Evolutionary conservation across 2,797 vertebrate genomes (phyloP), one percentile per base, ranked within the genome.

Genomic region (Heterohyrax brucei): DNA sequence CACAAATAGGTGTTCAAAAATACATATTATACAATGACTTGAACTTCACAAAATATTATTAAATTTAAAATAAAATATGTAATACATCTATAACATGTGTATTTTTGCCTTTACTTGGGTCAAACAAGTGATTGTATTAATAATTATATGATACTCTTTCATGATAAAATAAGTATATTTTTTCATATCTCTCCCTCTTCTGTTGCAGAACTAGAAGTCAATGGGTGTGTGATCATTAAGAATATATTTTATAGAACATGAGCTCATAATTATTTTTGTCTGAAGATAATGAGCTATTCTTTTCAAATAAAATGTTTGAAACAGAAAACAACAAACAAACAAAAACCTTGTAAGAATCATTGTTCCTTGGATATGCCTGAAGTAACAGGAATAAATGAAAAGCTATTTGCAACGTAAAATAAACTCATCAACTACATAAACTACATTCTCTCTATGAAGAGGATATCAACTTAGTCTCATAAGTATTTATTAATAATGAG

Each of bases 301-400:
- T 46, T 91, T 68, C 39, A 90, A 93, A 76, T n/a, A 7, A 79
- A 87, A 81, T 77, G 2, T 10, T 68, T 82, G 26, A 81, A 87
- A 85, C 22, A 50, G 21, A 39, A 33, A 88, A 68, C 53, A 62
- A 28, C 84, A 56, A 44, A 1, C 62, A 79, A 62, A 62, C 39
- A 22, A 93, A 87, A 81, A 19, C 4, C 33, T 77, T 61, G 75
- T 53, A 24, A 46, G 80, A 33, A 78, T 46, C n/a, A 46, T 14
- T 10, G 87, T 44, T 59, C 61, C 19, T 68, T 90, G 30, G n/a
- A 87, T 90, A 68, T 84, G 10, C 12, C 33, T 73, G 70, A 61
- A 70, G 10, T 84, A 80, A 59, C 4, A 53, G 12, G 3, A 83
- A 87, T 68, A 89, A 68, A 92, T 81, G 4, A 44, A 87, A 56